These are phyloP conservation scores for Melanostoma mellinum DNA, from an alignment of 2,888 invertebrate genomes.

Conservation along the genomic window DNA sequence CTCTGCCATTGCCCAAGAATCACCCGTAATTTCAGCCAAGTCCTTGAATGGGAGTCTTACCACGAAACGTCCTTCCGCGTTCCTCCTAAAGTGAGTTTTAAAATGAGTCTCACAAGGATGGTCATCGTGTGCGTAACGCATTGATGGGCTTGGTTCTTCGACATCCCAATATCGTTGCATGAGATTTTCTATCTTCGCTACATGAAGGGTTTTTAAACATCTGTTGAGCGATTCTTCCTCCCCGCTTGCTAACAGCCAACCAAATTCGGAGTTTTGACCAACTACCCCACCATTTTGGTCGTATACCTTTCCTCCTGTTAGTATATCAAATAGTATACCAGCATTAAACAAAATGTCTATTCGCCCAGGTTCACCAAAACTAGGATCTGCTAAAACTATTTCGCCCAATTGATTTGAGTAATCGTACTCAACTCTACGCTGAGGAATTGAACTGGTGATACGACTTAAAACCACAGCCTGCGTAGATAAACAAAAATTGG, in stretches of 20 bases:
- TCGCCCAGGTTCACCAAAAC: background rate
- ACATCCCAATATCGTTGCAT: slow-evolving; percentile 22
- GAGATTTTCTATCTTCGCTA: background rate
- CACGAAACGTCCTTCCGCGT: slow-evolving; percentile 6
- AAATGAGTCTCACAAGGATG: slow-evolving; percentile 51
- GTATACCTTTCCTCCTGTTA: background rate
- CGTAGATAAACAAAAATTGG: background rate
- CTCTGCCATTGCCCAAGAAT: slow-evolving; percentile 20
- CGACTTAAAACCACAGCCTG: slow-evolving; percentile 1
- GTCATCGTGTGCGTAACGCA: slow-evolving; percentile 58
- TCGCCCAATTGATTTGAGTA: background rate
- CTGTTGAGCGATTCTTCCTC: background rate
- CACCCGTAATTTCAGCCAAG: background rate
- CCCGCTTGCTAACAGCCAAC: background rate
- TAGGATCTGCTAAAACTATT: background rate
- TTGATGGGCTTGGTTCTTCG: slow-evolving; percentile 29
- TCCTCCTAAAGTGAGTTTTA: slow-evolving; percentile 28
- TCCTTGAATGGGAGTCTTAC: slow-evolving; percentile 23
- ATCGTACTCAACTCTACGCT: slow-evolving; percentile 4
- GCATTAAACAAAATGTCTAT: slow-evolving; percentile 26
- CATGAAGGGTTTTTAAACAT: background rate
- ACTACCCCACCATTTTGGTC: background rate
- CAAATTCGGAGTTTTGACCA: slow-evolving; percentile 7
- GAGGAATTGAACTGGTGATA: slow-evolving; percentile 4
- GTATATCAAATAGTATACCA: slow-evolving; percentile 1